A percentile compares a stretch with the other conserved stretches of the same genome.
Evolutionary conservation across 2,797 vertebrate species (phyloP).

Genomic region (Hydrolagus colliei): DNA sequence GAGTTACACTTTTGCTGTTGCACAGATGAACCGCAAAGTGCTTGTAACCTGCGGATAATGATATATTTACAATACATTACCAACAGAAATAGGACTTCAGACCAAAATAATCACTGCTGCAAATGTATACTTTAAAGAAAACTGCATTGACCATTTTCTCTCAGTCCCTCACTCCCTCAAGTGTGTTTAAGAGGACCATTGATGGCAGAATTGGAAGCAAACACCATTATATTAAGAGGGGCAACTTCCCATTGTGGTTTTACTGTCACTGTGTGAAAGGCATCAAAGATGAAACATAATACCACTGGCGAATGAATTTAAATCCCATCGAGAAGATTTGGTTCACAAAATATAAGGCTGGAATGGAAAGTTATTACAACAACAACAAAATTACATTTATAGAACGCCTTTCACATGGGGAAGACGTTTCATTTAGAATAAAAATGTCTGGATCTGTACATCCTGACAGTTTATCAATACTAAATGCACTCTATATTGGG

Average conservation of each 20-base stretch:
- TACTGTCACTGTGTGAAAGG: constrained; percentile 11
- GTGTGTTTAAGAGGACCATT: not conserved
- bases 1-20: not conserved
- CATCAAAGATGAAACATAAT: constrained; percentile 16
- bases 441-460: constrained; percentile 15
- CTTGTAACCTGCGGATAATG: not conserved
- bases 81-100: not conserved
- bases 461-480: constrained; percentile 26
- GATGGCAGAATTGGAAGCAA: constrained; percentile 3
- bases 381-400: no score
- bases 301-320: constrained; percentile 24
- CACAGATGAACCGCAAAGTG: not conserved
- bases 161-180: not conserved
- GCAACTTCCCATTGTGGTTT: constrained; percentile 4
- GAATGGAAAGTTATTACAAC: constrained; percentile 25
- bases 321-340: constrained; percentile 29
- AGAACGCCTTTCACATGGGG: no score
- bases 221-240: constrained; percentile 1
- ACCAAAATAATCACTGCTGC: not conserved
- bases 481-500: constrained; percentile 14
- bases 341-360: constrained; percentile 18
- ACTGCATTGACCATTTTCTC: not conserved
- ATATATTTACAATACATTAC: not conserved
- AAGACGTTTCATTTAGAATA: not conserved
- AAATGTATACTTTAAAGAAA: not conserved